Percentiles rank a stretch among this genome's conserved stretches.
Conservation (phyloP, 2,113 vertebrate genomes). For the Muscicapa adusta region DNA sequence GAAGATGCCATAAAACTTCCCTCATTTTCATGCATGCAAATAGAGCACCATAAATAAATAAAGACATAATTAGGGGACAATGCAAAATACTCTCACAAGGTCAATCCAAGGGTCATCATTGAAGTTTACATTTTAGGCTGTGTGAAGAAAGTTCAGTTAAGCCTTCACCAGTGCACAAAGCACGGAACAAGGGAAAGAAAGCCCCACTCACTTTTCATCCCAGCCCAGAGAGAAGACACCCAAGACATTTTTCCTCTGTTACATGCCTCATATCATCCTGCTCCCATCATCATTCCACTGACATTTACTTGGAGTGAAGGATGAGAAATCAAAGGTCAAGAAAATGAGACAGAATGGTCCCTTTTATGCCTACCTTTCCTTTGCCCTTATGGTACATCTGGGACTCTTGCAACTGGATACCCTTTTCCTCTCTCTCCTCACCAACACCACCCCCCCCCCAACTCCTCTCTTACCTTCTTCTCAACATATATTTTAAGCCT, state of each 20-base stretch:
- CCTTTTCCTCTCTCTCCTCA: background rate
- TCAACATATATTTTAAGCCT: background rate
- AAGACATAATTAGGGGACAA: background rate
- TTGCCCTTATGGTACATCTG: background rate
- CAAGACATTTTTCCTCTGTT: background rate
- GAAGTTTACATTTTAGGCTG: background rate
- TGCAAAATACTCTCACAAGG: background rate
- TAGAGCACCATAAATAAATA: background rate
- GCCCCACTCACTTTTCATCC: background rate
- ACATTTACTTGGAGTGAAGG: background rate
- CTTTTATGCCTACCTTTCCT: background rate
- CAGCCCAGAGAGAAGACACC: background rate
- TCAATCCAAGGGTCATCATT: background rate
- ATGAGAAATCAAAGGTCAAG: background rate
- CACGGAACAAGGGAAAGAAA: background rate
- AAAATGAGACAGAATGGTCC: background rate
- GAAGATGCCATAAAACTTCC: background rate
- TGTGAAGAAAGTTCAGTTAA: background rate
- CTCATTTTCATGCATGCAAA: background rate
- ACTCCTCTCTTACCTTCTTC: background rate
- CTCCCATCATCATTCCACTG: background rate
- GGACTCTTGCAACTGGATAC: background rate
- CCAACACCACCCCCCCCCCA: too few species aligned
- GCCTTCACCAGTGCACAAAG: background rate
- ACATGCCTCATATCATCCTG: rapidly evolving